A percentile compares a stretch with the other conserved stretches of the same genome.
Conservation (phyloP, 2,113 vertebrate genomes). For the Donacobius atricapilla region DNA sequence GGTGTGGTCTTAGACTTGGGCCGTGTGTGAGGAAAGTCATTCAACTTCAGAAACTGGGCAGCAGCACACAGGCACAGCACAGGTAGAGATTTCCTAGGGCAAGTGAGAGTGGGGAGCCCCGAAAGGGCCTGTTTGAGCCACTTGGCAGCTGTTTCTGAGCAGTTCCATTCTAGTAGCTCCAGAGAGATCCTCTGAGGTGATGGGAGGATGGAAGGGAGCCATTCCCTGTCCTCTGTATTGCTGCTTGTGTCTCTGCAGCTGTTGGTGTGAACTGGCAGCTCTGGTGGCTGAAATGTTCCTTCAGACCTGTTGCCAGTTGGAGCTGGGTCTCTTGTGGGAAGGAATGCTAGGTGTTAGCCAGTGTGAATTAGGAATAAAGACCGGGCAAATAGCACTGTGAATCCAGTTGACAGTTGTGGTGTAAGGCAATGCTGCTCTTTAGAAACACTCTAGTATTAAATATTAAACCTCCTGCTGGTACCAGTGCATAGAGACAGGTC, state of each 20-base stretch:
- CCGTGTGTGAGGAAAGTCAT: not conserved
- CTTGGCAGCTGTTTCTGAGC: not conserved
- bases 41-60: not conserved
- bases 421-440: not conserved
- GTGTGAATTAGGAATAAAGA: not conserved
- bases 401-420: not conserved
- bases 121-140: not conserved
- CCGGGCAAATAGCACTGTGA: constrained; percentile 15
- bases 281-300: not conserved
- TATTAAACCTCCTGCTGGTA: not conserved
- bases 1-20: not conserved
- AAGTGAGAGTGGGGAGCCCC: not conserved
- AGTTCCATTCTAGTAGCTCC: not conserved
- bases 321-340: not conserved
- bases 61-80: not conserved
- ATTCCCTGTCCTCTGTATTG: not conserved
- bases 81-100: not conserved
- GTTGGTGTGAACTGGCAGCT: not conserved
- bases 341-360: not conserved
- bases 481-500: not conserved
- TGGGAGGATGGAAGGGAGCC: not conserved
- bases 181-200: not conserved
- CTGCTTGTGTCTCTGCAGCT: not conserved
- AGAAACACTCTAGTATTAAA: not conserved
- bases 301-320: not conserved